Conservation (phyloP, 2,797 vertebrate genomes). For the Mormyrus proboscirostris region DNA sequence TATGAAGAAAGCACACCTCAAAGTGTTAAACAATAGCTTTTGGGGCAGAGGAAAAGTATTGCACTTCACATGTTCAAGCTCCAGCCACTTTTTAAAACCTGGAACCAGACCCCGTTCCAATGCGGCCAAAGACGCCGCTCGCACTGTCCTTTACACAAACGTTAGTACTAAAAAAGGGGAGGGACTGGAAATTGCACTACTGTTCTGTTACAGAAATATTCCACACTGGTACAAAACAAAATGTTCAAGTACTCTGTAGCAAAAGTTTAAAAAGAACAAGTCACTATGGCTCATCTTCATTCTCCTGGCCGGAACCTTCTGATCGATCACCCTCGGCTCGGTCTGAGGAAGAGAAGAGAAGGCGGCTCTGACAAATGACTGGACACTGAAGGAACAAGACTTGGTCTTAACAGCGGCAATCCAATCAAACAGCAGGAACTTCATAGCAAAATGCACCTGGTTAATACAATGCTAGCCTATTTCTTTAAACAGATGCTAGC, state of each 20-base stretch:
- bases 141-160: slow-evolving; percentile 67
- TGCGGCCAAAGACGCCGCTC: slow-evolving; percentile 36
- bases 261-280: slow-evolving; percentile 42
- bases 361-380: neutral
- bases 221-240: slow-evolving; percentile 83
- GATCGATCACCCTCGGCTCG: slow-evolving; percentile 86
- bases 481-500: neutral
- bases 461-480: neutral
- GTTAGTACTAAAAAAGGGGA: slow-evolving; percentile 64
- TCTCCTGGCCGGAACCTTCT: slow-evolving; percentile 91
- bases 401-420: neutral
- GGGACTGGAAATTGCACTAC: slow-evolving; percentile 80
- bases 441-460: neutral
- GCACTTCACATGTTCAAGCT: slow-evolving; percentile 82
- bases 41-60: slow-evolving; percentile 68
- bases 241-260: slow-evolving; percentile 69
- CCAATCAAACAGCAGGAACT: neutral
- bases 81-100: slow-evolving; percentile 51
- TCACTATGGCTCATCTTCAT: slow-evolving; percentile 79
- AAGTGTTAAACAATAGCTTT: slow-evolving; percentile 68
- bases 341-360: slow-evolving; percentile 55
- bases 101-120: neutral
- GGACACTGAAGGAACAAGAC: neutral
- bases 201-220: slow-evolving; percentile 84
- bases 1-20: slow-evolving; percentile 71